Conservation (phyloP, 1,140 invertebrate genomes). For the Antheraea mylitta region DNA sequence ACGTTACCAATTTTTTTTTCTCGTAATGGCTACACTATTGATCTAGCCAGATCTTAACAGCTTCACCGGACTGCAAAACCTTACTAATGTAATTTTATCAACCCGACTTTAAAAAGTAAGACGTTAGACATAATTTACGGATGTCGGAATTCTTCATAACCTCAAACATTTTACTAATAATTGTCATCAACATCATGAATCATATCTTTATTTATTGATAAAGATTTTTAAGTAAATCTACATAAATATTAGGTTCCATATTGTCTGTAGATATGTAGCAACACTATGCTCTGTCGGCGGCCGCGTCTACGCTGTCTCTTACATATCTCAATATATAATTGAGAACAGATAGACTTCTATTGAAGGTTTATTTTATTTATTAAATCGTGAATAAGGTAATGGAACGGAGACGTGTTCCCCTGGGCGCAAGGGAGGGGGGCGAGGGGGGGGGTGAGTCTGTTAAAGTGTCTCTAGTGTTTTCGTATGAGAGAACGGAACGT, state of each 20-base stretch:
- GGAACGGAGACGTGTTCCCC: not conserved
- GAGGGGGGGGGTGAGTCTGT: not conserved
- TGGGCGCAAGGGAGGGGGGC: too few relatives aligned
- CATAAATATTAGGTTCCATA: not conserved
- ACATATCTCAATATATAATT: not conserved
- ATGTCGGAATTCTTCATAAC: too few relatives aligned
- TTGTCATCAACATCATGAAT: too few relatives aligned
- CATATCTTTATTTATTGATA: too few relatives aligned
- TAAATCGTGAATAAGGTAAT: slow-evolving; percentile 1
- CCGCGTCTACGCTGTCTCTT: not conserved
- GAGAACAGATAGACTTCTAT: not conserved
- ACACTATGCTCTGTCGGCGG: not conserved
- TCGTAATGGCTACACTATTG: too few relatives aligned
- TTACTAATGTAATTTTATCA: too few relatives aligned
- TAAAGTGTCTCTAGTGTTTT: not conserved
- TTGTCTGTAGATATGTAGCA: not conserved
- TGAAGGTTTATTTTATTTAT: slow-evolving; percentile 4
- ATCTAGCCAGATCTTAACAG: too few relatives aligned
- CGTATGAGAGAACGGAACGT: not conserved
- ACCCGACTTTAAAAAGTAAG: too few relatives aligned
- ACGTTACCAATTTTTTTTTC: too few relatives aligned
- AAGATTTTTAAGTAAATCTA: not conserved
- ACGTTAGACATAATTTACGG: too few relatives aligned
- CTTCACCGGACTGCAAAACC: too few relatives aligned
- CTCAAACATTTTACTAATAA: too few relatives aligned